phyloP scores from a whole-genome alignment of 2,797 vertebrate genomes.

The Okamejei kenojei region DNA sequence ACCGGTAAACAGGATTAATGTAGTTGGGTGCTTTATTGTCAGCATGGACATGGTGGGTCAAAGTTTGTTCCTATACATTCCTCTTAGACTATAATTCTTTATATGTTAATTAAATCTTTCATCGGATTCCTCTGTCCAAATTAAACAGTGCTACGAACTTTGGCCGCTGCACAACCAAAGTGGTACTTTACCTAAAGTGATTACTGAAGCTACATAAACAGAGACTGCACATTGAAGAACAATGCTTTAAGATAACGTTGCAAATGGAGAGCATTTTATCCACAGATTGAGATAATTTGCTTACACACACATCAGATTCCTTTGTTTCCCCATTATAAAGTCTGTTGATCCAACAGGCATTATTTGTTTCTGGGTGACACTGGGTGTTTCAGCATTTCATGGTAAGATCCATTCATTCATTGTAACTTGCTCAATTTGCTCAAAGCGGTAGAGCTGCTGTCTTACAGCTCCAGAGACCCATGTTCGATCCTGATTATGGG shows the following conservation, averaged over 20 bases:
- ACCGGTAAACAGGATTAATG: too few species aligned
- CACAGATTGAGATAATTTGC: not conserved
- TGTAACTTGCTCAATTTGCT: not conserved
- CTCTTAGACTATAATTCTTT: too few species aligned
- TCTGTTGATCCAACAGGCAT: not conserved
- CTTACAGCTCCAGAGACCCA: too few species aligned
- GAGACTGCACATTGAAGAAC: not conserved
- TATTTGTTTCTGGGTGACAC: not conserved
- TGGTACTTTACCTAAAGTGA: not conserved
- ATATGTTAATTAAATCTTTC: too few species aligned
- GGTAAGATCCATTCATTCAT: not conserved
- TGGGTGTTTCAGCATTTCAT: not conserved
- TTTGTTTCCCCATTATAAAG: not conserved
- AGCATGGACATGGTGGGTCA: too few species aligned
- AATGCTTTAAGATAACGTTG: not conserved
- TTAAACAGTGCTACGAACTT: not conserved
- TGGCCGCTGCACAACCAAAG: not conserved
- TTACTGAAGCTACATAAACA: conserved; percentile 10
- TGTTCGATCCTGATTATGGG: too few species aligned
- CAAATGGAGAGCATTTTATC: not conserved
- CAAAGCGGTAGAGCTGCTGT: too few species aligned
- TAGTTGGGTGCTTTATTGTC: too few species aligned
- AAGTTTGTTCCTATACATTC: too few species aligned
- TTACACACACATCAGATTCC: not conserved
- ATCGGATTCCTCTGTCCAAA: too few species aligned